Base-by-base conservation (phyloP, 2,888 invertebrate species). In the Macropis europaea region DNA sequence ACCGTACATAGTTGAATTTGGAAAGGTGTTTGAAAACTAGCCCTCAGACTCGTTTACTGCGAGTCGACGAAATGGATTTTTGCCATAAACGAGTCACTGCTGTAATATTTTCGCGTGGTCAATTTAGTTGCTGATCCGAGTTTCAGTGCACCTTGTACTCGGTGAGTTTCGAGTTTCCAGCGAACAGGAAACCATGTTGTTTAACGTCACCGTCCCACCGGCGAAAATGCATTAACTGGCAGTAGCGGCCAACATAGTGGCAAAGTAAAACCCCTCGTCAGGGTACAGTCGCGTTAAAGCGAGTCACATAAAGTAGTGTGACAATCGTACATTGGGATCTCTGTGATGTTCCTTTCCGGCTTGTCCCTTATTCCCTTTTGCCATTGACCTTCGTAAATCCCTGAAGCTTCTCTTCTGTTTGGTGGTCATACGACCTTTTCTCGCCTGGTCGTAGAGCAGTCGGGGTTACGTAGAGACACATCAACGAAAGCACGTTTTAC, bases 201-300 rank as follows among this genome's bases (percentile, higher is more conserved):
- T 62, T 71, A 61, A 56, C 68, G 47, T 68, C 52, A 22, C 38
- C 47, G 32, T 64, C 28, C 50, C 53, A 52, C 54, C 48, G 50
- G 64, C 54, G 62, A 64, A 73, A 68, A 69, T 64, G 54, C 59
- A 50, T 76, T 63, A 69, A 69, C 47, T 56, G 69, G 53, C 53
- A 57, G 57, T 40, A 40, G 61, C 61, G 50, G 54, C 45, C 62
- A 43, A 76, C 61, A 59, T 62, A 64, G 61, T 38, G 63, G 68
- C 72, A 73, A 76, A 50, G 63, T 73, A 73, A 77, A 73, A 77
- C 54, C 53, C 61, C 48, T 36, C 54, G 72, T 76, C 64, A 72
- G 64, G 64, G 60, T 67, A 38, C 47, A 67, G 61, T 68, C 50
- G 15, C 45, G 53, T 73, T 76, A 68, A 76, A 74, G 63, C 52